Evolutionary conservation across 2,888 invertebrate species (phyloP).

Genomic region (Lymantria monacha): DNA sequence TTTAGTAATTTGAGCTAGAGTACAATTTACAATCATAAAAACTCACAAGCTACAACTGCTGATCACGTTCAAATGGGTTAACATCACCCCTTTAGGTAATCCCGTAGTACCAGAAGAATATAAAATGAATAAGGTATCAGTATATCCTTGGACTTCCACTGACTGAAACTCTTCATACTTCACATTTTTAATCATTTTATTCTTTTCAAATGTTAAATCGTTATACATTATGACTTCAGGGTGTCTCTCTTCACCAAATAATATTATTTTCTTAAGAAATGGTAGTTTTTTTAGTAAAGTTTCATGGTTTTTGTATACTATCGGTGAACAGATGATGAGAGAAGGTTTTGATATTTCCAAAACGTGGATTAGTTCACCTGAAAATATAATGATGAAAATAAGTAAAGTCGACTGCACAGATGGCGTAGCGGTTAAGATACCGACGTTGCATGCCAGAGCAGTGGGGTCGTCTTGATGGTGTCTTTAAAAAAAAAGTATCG

Average conservation of each 20-base stretch:
- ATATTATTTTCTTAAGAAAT: slow-evolving; percentile 45
- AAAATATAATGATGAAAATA: slow-evolving; percentile 18
- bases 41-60: slow-evolving; percentile 48
- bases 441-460: too few species aligned
- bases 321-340: slow-evolving; percentile 53
- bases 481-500: too few species aligned
- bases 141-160: slow-evolving; percentile 48
- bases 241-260: slow-evolving; percentile 46
- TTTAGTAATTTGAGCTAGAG: too few species aligned
- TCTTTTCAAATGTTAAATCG: slow-evolving; percentile 39
- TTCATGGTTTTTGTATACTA: slow-evolving; percentile 42
- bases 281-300: slow-evolving; percentile 36
- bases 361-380: slow-evolving; percentile 62
- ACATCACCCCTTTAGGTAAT: slow-evolving; percentile 64
- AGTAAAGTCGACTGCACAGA: too few species aligned
- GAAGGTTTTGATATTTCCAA: slow-evolving; percentile 57
- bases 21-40: too few species aligned
- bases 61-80: slow-evolving; percentile 56
- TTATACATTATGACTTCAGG: slow-evolving; percentile 41
- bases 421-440: too few species aligned
- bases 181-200: slow-evolving; percentile 37
- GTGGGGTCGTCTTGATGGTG: too few species aligned
- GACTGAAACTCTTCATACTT: slow-evolving; percentile 46
- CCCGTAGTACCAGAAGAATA: slow-evolving; percentile 73
- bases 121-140: slow-evolving; percentile 50